These are phyloP conservation scores for Notodonta dromedarius DNA, from an alignment of 2,888 invertebrate species.

Conservation along the genomic window DNA sequence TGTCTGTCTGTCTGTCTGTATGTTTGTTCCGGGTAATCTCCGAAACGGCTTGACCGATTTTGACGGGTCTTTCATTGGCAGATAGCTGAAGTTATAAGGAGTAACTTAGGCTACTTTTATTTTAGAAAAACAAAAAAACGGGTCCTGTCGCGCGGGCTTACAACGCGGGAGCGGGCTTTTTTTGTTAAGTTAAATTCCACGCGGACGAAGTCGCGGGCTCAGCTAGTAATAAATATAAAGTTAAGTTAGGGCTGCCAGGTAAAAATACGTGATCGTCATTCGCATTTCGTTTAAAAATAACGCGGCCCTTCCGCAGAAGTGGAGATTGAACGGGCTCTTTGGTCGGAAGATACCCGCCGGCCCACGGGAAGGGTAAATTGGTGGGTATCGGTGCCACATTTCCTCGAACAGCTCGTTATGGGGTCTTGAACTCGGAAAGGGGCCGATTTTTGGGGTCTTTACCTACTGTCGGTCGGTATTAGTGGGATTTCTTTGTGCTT, in stretches of 20 bases:
- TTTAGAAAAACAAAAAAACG: too few species aligned
- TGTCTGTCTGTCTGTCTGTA: too few species aligned
- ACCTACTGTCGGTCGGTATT: not conserved
- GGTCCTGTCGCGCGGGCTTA: too few species aligned
- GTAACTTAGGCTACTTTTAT: too few species aligned
- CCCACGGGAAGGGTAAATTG: conserved; percentile 1
- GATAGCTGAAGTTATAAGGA: too few species aligned
- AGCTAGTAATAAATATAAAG: too few species aligned
- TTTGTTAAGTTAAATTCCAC: too few species aligned
- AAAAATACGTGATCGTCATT: not conserved
- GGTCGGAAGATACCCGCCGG: not conserved
- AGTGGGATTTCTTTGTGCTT: not conserved
- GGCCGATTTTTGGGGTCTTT: not conserved
- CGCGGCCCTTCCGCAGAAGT: not conserved
- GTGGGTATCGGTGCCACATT: not conserved
- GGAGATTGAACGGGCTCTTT: conserved; percentile 1
- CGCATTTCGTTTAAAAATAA: conserved; percentile 2
- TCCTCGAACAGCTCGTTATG: conserved; percentile 2
- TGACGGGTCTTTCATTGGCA: too few species aligned
- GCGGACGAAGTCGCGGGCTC: too few species aligned
- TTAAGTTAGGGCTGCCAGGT: not conserved
- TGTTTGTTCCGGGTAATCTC: too few species aligned
- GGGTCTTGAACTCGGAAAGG: not conserved
- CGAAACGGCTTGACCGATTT: too few species aligned
- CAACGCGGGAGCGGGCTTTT: too few species aligned